A percentile compares a stretch with the other conserved stretches of the same genome.
phyloP scores from a whole-genome alignment of 2,113 vertebrate species.

The Protobothrops mucrosquamatus region DNA sequence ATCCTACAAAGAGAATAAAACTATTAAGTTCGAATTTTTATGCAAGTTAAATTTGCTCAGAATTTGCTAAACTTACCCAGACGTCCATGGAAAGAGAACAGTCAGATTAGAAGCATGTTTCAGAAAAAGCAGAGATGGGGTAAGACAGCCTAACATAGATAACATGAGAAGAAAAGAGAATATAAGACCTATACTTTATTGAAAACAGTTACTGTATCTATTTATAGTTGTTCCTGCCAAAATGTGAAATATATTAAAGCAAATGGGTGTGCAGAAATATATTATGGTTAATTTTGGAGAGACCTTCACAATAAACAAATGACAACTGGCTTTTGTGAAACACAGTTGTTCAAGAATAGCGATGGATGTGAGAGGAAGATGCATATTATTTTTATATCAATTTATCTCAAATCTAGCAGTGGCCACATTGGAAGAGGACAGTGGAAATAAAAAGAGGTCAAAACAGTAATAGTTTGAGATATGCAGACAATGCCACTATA shows the following conservation, averaged over 20 bases:
- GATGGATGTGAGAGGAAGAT: not conserved
- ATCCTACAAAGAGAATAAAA: not conserved
- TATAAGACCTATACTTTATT: not conserved
- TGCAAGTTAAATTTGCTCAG: not conserved
- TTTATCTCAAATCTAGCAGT: not conserved
- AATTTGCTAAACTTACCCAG: not conserved
- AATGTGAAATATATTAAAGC: not conserved
- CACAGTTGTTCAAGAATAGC: not conserved
- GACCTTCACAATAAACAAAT: not conserved
- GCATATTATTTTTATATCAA: not conserved
- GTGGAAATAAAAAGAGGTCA: not conserved
- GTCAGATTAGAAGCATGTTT: not conserved
- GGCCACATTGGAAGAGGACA: not conserved
- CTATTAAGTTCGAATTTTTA: not conserved
- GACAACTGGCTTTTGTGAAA: not conserved
- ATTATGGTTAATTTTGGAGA: not conserved
- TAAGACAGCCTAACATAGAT: not conserved
- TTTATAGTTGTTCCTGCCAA: not conserved
- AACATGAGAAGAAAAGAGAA: not conserved
- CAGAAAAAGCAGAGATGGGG: not conserved
- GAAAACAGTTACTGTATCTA: not conserved
- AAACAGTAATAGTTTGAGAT: not conserved
- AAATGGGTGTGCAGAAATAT: not conserved
- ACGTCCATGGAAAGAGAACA: not conserved
- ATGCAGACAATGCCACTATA: not conserved